Conservation (phyloP, 1,140 invertebrate species). For the Ceratina australensis region DNA sequence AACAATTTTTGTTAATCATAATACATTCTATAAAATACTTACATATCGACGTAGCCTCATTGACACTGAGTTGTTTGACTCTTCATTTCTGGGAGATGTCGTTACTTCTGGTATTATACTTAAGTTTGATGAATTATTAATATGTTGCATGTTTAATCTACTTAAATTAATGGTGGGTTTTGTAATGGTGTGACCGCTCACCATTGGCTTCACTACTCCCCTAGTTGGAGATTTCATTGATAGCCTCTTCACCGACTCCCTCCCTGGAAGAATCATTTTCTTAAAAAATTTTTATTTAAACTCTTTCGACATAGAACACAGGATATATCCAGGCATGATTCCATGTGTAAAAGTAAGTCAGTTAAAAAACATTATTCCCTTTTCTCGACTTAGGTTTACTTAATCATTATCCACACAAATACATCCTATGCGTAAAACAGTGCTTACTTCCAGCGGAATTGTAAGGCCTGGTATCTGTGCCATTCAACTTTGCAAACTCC, state of each 20-base stretch:
- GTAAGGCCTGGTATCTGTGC: slow-evolving; percentile 36
- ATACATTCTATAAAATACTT: slow-evolving; percentile 26
- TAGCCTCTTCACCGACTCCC: slow-evolving; percentile 62
- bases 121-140: slow-evolving; percentile 67
- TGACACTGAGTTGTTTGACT: slow-evolving; percentile 25
- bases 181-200: slow-evolving; percentile 76
- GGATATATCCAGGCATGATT: too few species aligned
- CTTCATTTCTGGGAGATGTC: slow-evolving; percentile 49
- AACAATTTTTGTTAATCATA: neutral
- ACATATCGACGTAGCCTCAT: slow-evolving; percentile 37
- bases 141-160: slow-evolving; percentile 72
- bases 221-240: slow-evolving; percentile 73
- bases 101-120: slow-evolving; percentile 71
- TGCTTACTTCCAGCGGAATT: slow-evolving; percentile 56
- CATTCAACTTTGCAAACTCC: slow-evolving; percentile 50
- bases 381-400: neutral
- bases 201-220: slow-evolving; percentile 77
- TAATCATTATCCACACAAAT: neutral
- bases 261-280: slow-evolving; percentile 48
- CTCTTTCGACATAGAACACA: neutral
- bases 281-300: neutral
- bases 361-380: too few species aligned
- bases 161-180: slow-evolving; percentile 77
- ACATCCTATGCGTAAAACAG: slow-evolving; percentile 1
- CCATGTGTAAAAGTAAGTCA: too few species aligned